Evolutionary conservation across 1,140 invertebrate species (phyloP), one percentile per base, ranked within the genome.

Genomic region (Zophobas morio): DNA sequence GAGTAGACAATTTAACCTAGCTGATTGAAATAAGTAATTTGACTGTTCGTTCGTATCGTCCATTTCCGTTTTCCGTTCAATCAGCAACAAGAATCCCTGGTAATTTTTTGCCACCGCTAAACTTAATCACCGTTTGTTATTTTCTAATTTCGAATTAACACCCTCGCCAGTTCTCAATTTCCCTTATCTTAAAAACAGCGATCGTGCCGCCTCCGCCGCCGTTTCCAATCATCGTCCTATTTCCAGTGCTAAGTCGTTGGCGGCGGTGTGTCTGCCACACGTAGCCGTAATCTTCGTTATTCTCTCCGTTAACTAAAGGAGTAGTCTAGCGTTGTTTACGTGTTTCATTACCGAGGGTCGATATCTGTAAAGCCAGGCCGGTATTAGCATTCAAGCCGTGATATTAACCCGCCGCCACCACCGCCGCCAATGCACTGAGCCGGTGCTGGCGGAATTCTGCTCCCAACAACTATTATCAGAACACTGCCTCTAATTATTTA

Each of bases 361-460:
- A 74, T 78, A 74, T 74, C 71, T 56, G 60, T 47, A 74, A 49
- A 51, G 76, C 76, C 71, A 74, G 66, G 53, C 76, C 40, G 66
- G 76, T 74, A 78, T 78, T 78, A 78, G 76, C 76, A 78, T 78
- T 78, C 76, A 74, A 47, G 76, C 57, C 76, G 71, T 74, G 76
- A 74, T 78, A 74, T 74, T 78, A 78, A 74, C 53, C 56, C 71
- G 51, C 47, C 76, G 51, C 57, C 70, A 46, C 53, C 60, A 72
- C 34, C 47, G 34, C 47, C 39, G 37, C 71, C 36, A 42, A 33
- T 73, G 53, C 39, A 54, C 49, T 42, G n/a, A 54, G 34, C 60
- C 39, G 49, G 60, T 70, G 60, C 36, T 1, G 51, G 6, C 49
- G 53, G 71, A 53, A 42, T 73, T 73, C 60, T 46, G 20, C 60